These are phyloP conservation scores for Diploptera punctata DNA, from an alignment of 2,888 invertebrate genomes.

Conservation along the genomic window DNA sequence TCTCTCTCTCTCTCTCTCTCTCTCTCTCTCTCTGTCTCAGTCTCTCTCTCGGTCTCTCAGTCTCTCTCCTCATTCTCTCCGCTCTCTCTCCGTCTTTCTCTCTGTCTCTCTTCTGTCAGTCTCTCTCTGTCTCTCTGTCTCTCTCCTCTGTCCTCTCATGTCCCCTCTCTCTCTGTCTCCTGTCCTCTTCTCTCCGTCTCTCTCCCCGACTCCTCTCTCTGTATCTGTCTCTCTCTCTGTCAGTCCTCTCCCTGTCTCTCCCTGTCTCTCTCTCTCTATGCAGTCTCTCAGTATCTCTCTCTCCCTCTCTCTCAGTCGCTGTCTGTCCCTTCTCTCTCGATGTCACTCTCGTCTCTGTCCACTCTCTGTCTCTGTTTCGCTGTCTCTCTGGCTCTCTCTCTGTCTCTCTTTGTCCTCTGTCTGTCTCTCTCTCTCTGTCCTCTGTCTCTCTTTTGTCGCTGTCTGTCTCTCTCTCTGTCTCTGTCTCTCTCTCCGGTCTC, in stretches of 20 bases:
- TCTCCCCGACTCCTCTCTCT: not conserved
- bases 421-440: not conserved
- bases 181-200: not conserved
- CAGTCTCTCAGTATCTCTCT: not conserved
- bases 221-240: not conserved
- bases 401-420: not conserved
- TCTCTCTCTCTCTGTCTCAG: not conserved
- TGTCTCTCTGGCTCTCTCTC: not conserved
- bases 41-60: not conserved
- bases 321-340: not conserved
- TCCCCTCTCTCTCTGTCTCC: not conserved
- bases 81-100: not conserved
- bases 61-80: not conserved
- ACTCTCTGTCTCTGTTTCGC: not conserved
- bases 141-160: not conserved
- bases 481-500: no score
- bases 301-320: not conserved
- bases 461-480: not conserved
- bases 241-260: not conserved
- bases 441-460: not conserved
- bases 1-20: not conserved
- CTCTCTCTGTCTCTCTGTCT: not conserved
- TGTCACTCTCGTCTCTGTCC: not conserved
- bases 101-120: not conserved
- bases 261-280: not conserved